These are phyloP conservation scores for Alethe diademata DNA, from an alignment of 2,113 vertebrate species.

Conservation along the genomic window DNA sequence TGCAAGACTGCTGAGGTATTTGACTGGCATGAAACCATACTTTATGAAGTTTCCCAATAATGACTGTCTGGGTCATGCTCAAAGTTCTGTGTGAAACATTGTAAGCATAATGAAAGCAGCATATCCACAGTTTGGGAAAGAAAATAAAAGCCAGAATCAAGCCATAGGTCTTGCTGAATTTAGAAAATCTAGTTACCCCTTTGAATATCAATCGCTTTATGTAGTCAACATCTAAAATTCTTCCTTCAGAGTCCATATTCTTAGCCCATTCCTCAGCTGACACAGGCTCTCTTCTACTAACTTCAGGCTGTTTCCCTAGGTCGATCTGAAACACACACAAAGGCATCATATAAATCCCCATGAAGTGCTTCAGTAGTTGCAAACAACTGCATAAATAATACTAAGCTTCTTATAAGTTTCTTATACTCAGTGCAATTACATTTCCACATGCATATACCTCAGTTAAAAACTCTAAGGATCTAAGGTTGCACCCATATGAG, in stretches of 20 bases:
- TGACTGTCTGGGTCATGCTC: neutral
- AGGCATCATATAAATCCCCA: neutral
- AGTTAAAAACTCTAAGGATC: neutral
- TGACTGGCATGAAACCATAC: neutral
- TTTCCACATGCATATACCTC: neutral
- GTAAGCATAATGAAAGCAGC: neutral
- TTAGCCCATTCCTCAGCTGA: constrained; percentile 84
- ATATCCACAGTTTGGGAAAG: neutral
- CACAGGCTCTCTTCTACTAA: constrained; percentile 84
- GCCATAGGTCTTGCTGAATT: neutral
- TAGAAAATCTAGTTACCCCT: constrained; percentile 78
- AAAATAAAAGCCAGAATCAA: neutral
- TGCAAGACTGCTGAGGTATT: neutral
- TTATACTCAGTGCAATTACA: neutral
- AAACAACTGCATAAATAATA: neutral
- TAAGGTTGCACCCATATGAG: neutral
- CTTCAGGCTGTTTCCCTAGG: constrained; percentile 84
- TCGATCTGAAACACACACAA: constrained; percentile 80
- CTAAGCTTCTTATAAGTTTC: neutral
- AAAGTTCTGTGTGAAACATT: neutral
- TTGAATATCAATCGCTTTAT: constrained; percentile 89
- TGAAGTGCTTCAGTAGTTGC: neutral
- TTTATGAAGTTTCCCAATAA: neutral
- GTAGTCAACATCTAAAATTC: constrained; percentile 76
- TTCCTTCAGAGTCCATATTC: constrained; percentile 87